phyloP scores from a whole-genome alignment of 2,888 invertebrate genomes.

The Anagyrus pseudococci region DNA sequence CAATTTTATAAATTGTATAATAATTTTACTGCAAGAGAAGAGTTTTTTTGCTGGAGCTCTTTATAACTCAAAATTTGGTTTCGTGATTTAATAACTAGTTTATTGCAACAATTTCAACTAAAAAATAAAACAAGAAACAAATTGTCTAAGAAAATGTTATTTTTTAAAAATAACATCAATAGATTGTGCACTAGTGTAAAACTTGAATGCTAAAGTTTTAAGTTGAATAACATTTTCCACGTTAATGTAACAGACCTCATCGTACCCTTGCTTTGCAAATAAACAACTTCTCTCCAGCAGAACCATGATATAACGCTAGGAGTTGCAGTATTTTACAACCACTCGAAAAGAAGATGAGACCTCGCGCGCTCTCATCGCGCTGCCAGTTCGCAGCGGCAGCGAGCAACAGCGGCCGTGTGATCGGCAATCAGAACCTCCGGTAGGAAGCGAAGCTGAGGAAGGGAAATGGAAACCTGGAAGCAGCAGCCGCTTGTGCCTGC shows the following conservation, averaged over 20 bases:
- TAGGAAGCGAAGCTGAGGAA: conserved; percentile 56
- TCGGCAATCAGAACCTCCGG: conserved; percentile 51
- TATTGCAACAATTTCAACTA: neutral
- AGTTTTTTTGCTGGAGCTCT: conserved; percentile 2
- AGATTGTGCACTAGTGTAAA: too few relatives aligned
- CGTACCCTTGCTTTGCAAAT: conserved; percentile 3
- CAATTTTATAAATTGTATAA: conserved; percentile 25
- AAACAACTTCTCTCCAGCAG: conserved; percentile 1
- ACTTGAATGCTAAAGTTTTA: too few relatives aligned
- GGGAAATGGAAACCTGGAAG: conserved; percentile 55
- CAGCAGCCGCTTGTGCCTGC: conserved; percentile 47
- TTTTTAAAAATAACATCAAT: neutral
- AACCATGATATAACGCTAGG: conserved; percentile 19
- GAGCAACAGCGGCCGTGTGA: neutral
- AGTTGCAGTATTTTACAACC: conserved; percentile 17
- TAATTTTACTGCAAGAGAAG: conserved; percentile 2
- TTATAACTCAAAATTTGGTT: neutral
- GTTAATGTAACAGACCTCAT: neutral
- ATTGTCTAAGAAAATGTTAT: neutral
- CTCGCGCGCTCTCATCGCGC: neutral
- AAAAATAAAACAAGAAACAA: neutral
- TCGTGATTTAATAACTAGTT: too few relatives aligned
- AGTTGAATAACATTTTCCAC: neutral
- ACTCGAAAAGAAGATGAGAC: neutral
- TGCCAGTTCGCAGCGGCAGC: neutral